Conservation (phyloP, 2,888 invertebrate species). For the Cheilosia soror region DNA sequence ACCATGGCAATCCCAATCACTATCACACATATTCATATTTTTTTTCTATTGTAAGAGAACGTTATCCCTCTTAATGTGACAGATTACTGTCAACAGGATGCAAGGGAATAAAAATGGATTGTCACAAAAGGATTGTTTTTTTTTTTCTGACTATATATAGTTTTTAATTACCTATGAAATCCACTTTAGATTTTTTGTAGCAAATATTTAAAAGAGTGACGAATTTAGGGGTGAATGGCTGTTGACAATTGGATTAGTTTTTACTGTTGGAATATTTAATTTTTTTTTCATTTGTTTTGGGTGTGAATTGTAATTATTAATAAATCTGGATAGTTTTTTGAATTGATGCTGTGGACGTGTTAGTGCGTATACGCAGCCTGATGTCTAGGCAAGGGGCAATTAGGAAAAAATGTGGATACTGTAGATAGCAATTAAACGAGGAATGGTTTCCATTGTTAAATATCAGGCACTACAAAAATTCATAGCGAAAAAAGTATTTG, state of each 20-base stretch:
- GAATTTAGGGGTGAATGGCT: background rate
- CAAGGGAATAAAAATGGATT: background rate
- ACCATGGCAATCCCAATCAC: background rate
- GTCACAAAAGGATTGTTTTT: background rate
- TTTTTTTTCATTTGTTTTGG: background rate
- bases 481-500: too few species aligned
- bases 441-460: too few species aligned
- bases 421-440: too few species aligned
- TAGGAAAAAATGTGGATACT: too few species aligned
- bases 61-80: background rate
- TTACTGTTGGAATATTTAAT: too few species aligned
- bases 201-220: background rate
- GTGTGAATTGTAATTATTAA: too few species aligned
- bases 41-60: background rate
- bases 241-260: background rate
- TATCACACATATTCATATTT: background rate
- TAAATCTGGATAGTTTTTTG: too few species aligned
- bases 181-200: background rate
- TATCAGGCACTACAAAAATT: too few species aligned
- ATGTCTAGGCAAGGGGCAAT: too few species aligned
- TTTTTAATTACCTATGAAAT: conserved; percentile 5
- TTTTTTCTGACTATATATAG: background rate
- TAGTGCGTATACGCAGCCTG: too few species aligned
- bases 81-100: background rate
- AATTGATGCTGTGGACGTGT: too few species aligned